phyloP scores from a whole-genome alignment of 2,113 vertebrate species.

The Plecotus auritus region DNA sequence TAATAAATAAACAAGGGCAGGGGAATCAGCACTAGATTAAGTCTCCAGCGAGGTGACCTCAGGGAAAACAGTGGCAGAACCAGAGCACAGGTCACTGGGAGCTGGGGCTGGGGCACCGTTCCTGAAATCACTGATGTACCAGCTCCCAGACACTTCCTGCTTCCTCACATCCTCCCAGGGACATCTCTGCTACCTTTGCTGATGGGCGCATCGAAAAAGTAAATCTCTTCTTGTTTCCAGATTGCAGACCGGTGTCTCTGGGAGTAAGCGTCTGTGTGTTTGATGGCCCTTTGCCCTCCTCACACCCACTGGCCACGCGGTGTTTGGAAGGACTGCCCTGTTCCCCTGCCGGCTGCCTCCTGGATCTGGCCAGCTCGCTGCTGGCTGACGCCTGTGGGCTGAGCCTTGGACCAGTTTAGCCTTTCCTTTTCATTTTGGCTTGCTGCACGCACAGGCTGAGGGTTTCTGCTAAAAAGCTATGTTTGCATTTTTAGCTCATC shows the following conservation, averaged over 20 bases:
- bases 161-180: not conserved
- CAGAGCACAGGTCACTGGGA: conserved; percentile 2
- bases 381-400: not conserved
- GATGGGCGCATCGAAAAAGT: conserved; percentile 13
- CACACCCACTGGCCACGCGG: rapidly evolving
- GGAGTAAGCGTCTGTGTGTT: conserved; percentile 53
- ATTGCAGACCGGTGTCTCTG: not conserved
- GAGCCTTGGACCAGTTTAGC: not conserved
- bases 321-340: not conserved
- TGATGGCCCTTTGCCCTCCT: not conserved
- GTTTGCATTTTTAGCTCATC: not conserved
- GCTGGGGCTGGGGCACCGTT: not conserved
- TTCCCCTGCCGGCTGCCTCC: not conserved
- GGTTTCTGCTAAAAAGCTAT: not conserved
- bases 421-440: not conserved
- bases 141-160: no score
- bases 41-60: not conserved
- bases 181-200: not conserved
- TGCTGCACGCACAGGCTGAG: not conserved
- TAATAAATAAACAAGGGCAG: conserved; percentile 7
- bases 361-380: not conserved
- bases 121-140: not conserved
- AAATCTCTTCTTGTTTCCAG: conserved; percentile 68
- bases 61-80: not conserved
- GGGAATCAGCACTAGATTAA: not conserved